These are phyloP conservation scores for Pseudochaenichthys georgianus DNA, from an alignment of 2,797 vertebrate species.

Conservation along the genomic window DNA sequence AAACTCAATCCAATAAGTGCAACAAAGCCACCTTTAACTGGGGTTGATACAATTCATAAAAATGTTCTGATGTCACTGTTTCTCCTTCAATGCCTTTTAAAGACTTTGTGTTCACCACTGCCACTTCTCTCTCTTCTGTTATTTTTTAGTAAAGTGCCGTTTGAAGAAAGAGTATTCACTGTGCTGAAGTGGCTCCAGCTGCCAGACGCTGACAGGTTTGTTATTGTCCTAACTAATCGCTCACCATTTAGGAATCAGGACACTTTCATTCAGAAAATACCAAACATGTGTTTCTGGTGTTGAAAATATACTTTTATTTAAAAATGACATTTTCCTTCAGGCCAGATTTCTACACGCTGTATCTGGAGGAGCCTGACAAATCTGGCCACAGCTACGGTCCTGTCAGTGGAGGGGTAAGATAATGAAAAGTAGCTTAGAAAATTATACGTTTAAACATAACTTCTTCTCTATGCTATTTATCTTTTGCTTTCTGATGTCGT, in stretches of 20 bases:
- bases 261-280: background rate
- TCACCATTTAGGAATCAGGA: background rate
- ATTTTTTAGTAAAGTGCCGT: slow-evolving; percentile 73
- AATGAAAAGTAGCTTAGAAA: background rate
- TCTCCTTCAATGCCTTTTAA: background rate
- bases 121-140: background rate
- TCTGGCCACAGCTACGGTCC: slow-evolving; percentile 93
- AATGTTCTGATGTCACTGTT: background rate
- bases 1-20: background rate
- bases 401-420: slow-evolving; percentile 90
- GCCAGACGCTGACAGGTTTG: slow-evolving; percentile 74
- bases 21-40: background rate
- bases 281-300: background rate
- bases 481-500: background rate
- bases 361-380: slow-evolving; percentile 97
- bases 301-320: background rate
- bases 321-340: slow-evolving; percentile 67
- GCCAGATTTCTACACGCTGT: slow-evolving; percentile 97
- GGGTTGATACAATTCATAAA: background rate
- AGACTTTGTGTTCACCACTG: background rate
- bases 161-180: slow-evolving; percentile 81
- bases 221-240: background rate
- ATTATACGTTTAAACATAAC: background rate
- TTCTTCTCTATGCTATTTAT: too few species aligned
- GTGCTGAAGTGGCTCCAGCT: slow-evolving; percentile 85